Evolutionary conservation across 2,113 vertebrate genomes (phyloP), one percentile per base, ranked within the genome.

Genomic region (Embiotoca jacksoni): DNA sequence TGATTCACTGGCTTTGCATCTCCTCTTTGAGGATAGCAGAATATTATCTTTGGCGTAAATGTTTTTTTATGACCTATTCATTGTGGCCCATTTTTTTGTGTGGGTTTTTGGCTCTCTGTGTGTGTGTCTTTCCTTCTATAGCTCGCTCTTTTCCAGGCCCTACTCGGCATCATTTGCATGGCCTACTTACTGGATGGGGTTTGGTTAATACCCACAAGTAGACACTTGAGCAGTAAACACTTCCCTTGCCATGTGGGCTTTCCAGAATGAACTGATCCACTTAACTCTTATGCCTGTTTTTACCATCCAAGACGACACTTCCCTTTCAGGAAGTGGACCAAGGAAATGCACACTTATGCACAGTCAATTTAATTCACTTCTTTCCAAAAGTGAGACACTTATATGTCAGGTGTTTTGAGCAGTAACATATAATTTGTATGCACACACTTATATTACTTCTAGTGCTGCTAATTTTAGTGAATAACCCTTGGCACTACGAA

Each of bases 181-280:
- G 89, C 92, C 93, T 93, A 94, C 84, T 94, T 94, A 92, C 76
- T 63, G 53, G 36, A 72, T 33, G 37, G 67, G 82, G 82, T 85
- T 91, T 66, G 78, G 87, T 89, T 93, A 91, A 93, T 92, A 90
- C 91, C 90, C 89, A 88, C 83, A 80, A 91, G 89, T 72, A 87
- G 85, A 88, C 75, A 81, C 83, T 91, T 63, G 74, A 89, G 83
- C 75, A 65, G 80, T 90, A 89, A 91, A 92, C 89, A 90, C 85
- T 89, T 76, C 79, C 76, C 74, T 78, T 64, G 82, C 70, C 10
- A 7, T 72, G 71, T 75, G 77, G 84, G 67, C 65, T 84, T 85
- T 82, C 73, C 75, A 67, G 67, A 80, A 88, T 78, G 76, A 91
- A 87, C 66, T 70, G 71, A 91, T 91, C 81, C 83, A 92, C 87